Evolutionary conservation across 2,113 vertebrate species (phyloP).

Genomic region (Campylomormyrus tamandua): DNA sequence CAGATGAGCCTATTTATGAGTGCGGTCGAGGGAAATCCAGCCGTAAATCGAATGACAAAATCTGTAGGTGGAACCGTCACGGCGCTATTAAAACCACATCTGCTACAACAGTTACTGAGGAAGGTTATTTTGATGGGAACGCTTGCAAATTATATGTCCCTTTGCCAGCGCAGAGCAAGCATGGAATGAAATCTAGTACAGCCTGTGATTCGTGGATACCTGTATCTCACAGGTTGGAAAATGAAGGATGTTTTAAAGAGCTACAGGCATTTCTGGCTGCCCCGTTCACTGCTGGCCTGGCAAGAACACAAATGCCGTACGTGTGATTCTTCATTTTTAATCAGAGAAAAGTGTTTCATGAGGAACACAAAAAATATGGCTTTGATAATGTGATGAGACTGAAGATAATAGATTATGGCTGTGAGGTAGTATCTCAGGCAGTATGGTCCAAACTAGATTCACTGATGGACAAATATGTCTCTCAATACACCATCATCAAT

Average conservation of each 20-base stretch:
- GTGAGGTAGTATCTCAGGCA: constrained; percentile 7
- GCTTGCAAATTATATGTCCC: neutral
- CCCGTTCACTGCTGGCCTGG: neutral
- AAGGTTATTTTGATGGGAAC: neutral
- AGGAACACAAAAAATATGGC: neutral
- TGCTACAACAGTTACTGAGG: neutral
- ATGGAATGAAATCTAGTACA: neutral
- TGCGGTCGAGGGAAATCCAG: neutral
- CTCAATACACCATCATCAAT: neutral
- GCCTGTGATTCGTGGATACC: neutral
- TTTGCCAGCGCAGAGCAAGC: neutral
- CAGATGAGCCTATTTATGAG: neutral
- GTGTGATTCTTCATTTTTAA: neutral
- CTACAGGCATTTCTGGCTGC: neutral
- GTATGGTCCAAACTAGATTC: neutral
- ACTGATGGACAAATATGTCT: neutral
- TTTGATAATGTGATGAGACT: neutral
- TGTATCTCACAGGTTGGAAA: neutral
- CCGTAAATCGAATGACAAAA: neutral
- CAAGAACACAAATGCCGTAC: neutral
- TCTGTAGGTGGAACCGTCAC: neutral
- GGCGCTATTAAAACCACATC: neutral
- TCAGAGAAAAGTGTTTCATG: neutral
- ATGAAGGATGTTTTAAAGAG: neutral
- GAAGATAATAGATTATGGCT: neutral